phyloP scores from a whole-genome alignment of 2,888 invertebrate species.

The Xestia sexstrigata region DNA sequence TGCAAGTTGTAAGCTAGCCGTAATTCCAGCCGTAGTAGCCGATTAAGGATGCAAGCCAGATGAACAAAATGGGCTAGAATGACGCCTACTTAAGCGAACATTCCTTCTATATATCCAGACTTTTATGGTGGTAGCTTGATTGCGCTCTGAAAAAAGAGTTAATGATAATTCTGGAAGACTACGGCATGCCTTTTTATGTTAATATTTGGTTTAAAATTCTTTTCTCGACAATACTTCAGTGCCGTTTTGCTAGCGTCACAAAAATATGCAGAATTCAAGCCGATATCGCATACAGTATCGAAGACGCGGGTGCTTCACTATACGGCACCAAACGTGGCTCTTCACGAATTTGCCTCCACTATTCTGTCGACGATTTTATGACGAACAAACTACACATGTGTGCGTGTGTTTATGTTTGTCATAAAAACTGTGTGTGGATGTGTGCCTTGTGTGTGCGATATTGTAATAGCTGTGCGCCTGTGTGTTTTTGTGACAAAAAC shows the following conservation, averaged over 20 bases:
- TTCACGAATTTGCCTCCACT: slow-evolving; percentile 45
- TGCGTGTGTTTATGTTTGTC: slow-evolving; percentile 11
- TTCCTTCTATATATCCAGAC: background rate
- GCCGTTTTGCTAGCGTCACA: slow-evolving; percentile 7
- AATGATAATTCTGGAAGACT: background rate
- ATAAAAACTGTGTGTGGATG: slow-evolving; percentile 29
- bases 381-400: slow-evolving; percentile 26
- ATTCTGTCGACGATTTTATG: slow-evolving; percentile 48
- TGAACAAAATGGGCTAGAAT: slow-evolving; percentile 34
- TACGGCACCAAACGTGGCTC: slow-evolving; percentile 32
- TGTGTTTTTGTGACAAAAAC: slow-evolving; percentile 61
- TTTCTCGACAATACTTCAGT: slow-evolving; percentile 12
- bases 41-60: slow-evolving; percentile 48
- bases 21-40: slow-evolving; percentile 15
- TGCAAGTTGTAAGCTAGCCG: slow-evolving; percentile 20
- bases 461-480: slow-evolving; percentile 19
- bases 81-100: slow-evolving; percentile 5
- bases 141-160: background rate
- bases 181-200: background rate
- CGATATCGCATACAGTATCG: slow-evolving; percentile 1
- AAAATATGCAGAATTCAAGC: slow-evolving; percentile 39
- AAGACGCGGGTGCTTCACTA: slow-evolving; percentile 19
- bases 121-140: background rate
- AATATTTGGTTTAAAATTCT: background rate
- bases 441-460: slow-evolving; percentile 16